A percentile compares a stretch with the other conserved stretches of the same genome.
phyloP scores from a whole-genome alignment of 2,113 vertebrate genomes.

The Cephalopterus ornatus region DNA sequence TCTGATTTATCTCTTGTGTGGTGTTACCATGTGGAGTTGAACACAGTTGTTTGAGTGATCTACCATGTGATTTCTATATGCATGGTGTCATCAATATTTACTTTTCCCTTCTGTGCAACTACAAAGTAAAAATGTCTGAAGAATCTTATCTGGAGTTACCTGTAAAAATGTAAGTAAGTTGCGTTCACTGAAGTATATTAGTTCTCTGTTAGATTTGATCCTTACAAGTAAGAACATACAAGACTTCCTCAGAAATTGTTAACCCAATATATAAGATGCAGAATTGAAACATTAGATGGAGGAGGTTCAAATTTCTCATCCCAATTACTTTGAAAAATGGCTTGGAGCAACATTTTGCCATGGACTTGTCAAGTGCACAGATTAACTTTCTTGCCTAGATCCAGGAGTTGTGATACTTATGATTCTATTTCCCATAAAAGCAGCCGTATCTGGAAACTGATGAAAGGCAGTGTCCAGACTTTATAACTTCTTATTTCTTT shows the following conservation, averaged over 20 bases:
- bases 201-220: not conserved
- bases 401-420: not conserved
- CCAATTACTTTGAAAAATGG: not conserved
- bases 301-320: not conserved
- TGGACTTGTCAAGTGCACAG: not conserved
- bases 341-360: not conserved
- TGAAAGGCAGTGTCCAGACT: not conserved
- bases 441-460: not conserved
- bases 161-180: not conserved
- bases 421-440: not conserved
- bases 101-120: not conserved
- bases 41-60: not conserved
- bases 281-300: not conserved
- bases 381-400: not conserved
- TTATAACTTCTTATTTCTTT: not conserved
- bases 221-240: not conserved
- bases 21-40: not conserved
- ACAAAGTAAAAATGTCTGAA: not conserved
- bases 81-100: not conserved
- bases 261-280: fast-evolving
- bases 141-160: not conserved
- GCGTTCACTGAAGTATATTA: not conserved
- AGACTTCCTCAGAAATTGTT: not conserved
- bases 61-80: fast-evolving
- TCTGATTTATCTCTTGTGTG: not conserved